These are phyloP conservation scores for Sebastes diploproa DNA, from an alignment of 2,797 vertebrate genomes.

Conservation along the genomic window DNA sequence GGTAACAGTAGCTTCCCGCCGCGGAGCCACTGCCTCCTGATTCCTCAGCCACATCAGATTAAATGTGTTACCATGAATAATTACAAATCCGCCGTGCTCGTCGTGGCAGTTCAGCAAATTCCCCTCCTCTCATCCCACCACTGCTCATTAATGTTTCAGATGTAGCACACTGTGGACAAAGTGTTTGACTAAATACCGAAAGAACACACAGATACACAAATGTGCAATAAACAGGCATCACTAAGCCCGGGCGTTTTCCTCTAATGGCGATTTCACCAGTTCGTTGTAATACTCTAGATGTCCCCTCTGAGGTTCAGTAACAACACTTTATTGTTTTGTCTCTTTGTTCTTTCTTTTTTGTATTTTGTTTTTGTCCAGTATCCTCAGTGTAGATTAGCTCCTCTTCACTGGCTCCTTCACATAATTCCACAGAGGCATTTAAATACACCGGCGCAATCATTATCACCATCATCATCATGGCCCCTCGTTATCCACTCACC, in stretches of 20 bases:
- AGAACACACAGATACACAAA: conserved; percentile 29
- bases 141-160: conserved; percentile 70
- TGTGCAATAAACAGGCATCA: conserved; percentile 39
- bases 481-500: conserved; percentile 27
- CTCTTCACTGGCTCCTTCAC: background rate
- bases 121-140: conserved; percentile 31
- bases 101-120: conserved; percentile 40
- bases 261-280: conserved; percentile 46
- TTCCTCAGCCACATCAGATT: conserved; percentile 58
- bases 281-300: conserved; percentile 13
- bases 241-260: conserved; percentile 4
- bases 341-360: conserved; percentile 3
- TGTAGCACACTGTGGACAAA: conserved; percentile 23
- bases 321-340: conserved; percentile 12
- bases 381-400: conserved; percentile 27
- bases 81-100: conserved; percentile 62
- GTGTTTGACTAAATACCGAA: conserved; percentile 34
- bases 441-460: conserved; percentile 30
- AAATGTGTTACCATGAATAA: conserved; percentile 67
- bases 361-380: conserved; percentile 1
- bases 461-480: conserved; percentile 14
- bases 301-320: conserved; percentile 20
- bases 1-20: conserved; percentile 1
- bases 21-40: conserved; percentile 16
- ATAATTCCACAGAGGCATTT: conserved; percentile 21